Conservation (phyloP, 2,888 invertebrate species). For the Hypomecis punctinalis region DNA sequence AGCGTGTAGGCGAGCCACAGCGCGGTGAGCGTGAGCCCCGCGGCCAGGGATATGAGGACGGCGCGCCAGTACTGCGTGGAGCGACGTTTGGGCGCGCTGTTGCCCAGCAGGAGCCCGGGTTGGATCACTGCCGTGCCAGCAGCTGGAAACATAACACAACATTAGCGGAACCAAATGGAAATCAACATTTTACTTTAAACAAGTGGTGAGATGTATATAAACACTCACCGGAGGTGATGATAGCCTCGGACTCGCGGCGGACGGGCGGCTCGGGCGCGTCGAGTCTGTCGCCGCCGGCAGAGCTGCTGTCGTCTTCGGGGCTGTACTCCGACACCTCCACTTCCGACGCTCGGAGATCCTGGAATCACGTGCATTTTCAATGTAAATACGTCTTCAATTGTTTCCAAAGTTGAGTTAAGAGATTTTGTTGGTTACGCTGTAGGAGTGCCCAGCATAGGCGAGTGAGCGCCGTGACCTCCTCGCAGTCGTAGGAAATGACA, state of each 20-base stretch:
- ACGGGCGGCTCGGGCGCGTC: constrained; percentile 59
- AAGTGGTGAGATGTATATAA: neutral
- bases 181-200: neutral
- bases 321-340: constrained; percentile 80
- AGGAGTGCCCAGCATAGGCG: too few species aligned
- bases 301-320: constrained; percentile 85
- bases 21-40: constrained; percentile 61
- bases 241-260: constrained; percentile 65
- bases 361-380: constrained; percentile 33
- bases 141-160: constrained; percentile 16
- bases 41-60: constrained; percentile 48
- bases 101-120: constrained; percentile 71
- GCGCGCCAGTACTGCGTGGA: constrained; percentile 44
- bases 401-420: too few species aligned
- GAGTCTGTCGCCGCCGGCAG: constrained; percentile 78
- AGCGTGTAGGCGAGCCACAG: constrained; percentile 57
- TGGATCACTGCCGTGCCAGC: constrained; percentile 70
- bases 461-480: neutral
- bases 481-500: neutral
- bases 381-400: neutral
- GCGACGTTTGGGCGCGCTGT: constrained; percentile 42
- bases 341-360: constrained; percentile 74
- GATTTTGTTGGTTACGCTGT: too few species aligned
- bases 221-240: constrained; percentile 62
- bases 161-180: neutral